A percentile compares a stretch with the other conserved stretches of the same genome.
Conservation (phyloP, 1,140 invertebrate genomes). For the Akabosia matsudoensis region DNA sequence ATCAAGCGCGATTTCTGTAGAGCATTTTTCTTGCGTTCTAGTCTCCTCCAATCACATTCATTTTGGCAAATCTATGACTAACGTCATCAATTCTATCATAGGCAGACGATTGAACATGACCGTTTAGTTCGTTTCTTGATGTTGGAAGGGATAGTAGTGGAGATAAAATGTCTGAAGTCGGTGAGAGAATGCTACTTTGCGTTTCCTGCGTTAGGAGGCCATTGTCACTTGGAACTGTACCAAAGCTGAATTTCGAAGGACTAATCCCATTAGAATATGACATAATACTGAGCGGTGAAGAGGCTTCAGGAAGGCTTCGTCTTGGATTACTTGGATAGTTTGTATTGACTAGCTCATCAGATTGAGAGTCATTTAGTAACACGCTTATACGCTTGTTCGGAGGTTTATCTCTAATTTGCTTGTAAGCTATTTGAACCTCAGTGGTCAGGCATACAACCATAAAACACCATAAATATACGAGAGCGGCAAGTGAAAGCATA, state of each 20-base stretch:
- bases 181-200: neutral
- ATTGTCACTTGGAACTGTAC: neutral
- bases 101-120: neutral
- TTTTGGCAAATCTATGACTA: too few relatives aligned
- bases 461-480: too few relatives aligned
- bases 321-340: neutral
- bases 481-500: too few relatives aligned
- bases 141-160: neutral
- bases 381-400: neutral
- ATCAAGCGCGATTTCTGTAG: neutral
- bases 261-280: neutral
- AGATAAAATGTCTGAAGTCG: neutral
- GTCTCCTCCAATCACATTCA: too few relatives aligned
- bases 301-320: neutral
- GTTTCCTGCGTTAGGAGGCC: neutral
- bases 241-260: neutral
- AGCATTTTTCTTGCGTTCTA: too few relatives aligned
- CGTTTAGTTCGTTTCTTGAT: slow-evolving; percentile 5
- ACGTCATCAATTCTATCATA: neutral
- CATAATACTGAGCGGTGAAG: neutral
- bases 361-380: neutral
- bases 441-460: too few relatives aligned
- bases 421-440: too few relatives aligned
- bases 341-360: neutral
- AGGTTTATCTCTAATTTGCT: neutral